A percentile compares a stretch with the other conserved stretches of the same genome.
These are phyloP conservation scores for Diploptera punctata DNA, from an alignment of 2,888 invertebrate genomes.

Conservation along the genomic window DNA sequence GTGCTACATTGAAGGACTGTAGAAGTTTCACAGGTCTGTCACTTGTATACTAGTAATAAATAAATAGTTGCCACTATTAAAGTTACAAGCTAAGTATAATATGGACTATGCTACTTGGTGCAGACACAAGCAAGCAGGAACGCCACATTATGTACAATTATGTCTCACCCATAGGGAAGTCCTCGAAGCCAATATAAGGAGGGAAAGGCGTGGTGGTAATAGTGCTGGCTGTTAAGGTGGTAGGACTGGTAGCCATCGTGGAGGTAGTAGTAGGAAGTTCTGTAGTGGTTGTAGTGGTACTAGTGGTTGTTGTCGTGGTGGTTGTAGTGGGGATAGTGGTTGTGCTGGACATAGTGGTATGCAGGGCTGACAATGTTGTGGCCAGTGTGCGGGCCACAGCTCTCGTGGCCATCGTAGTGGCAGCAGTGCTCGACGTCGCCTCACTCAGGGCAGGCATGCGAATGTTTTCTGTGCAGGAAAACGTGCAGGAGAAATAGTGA, in stretches of 20 bases:
- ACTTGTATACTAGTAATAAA: too few relatives aligned
- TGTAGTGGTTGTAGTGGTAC: slow-evolving; percentile 52
- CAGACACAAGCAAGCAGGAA: too few relatives aligned
- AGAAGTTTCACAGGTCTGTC: too few relatives aligned
- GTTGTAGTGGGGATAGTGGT: slow-evolving; percentile 59
- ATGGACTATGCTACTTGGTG: too few relatives aligned
- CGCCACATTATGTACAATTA: too few relatives aligned
- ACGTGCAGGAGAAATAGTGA: not conserved
- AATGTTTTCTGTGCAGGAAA: slow-evolving; percentile 20
- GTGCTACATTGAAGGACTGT: too few relatives aligned
- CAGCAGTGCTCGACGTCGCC: slow-evolving; percentile 15
- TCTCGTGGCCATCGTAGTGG: slow-evolving; percentile 51
- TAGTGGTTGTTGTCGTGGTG: slow-evolving; percentile 53
- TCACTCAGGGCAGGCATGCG: slow-evolving; percentile 6
- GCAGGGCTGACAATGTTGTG: slow-evolving; percentile 51
- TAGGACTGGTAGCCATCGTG: slow-evolving; percentile 56
- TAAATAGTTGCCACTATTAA: too few relatives aligned
- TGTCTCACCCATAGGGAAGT: slow-evolving; percentile 34
- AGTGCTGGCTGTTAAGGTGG: slow-evolving; percentile 59
- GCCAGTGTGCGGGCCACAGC: slow-evolving; percentile 61
- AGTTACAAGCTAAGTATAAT: too few relatives aligned
- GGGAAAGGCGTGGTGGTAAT: slow-evolving; percentile 49
- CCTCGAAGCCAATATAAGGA: slow-evolving; percentile 33
- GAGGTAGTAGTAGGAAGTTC: slow-evolving; percentile 57
- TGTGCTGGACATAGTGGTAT: slow-evolving; percentile 50